Evolutionary conservation across 1,140 invertebrate genomes (phyloP).

Genomic region (Achroia grisella): DNA sequence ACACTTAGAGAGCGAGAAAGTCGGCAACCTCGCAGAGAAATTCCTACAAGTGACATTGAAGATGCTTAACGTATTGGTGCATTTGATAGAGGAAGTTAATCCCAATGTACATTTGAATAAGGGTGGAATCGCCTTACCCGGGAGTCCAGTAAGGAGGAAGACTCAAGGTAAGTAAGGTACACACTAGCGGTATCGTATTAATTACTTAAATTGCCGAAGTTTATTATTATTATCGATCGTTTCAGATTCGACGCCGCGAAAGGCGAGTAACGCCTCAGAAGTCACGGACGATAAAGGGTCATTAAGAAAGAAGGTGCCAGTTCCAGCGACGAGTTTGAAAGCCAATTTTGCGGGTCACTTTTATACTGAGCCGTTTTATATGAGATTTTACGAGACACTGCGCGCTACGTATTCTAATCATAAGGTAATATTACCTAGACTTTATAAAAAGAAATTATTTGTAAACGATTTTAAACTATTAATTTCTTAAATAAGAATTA

Average conservation of each 20-base stretch:
- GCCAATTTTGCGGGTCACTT: constrained; percentile 77
- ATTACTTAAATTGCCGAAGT: too few relatives aligned
- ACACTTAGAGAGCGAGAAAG: constrained; percentile 70
- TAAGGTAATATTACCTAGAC: too few relatives aligned
- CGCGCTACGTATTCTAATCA: constrained; percentile 86
- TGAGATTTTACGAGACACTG: constrained; percentile 84
- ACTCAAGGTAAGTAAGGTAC: constrained; percentile 35
- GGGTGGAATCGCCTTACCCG: constrained; percentile 70
- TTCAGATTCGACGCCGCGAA: constrained; percentile 38
- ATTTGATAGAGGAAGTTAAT: constrained; percentile 83
- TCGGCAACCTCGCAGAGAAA: constrained; percentile 72
- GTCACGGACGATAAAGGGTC: constrained; percentile 37
- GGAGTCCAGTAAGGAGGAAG: constrained; percentile 66
- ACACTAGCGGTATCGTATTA: too few relatives aligned
- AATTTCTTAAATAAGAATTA: too few relatives aligned
- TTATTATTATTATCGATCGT: neutral
- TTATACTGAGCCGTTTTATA: constrained; percentile 81
- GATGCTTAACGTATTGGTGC: constrained; percentile 83
- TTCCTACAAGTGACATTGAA: constrained; percentile 81
- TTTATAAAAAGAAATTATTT: too few relatives aligned
- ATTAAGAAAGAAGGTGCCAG: constrained; percentile 44
- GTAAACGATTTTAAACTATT: too few relatives aligned
- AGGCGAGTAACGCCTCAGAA: constrained; percentile 29
- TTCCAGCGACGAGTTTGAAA: constrained; percentile 37
- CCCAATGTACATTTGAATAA: constrained; percentile 76